Base-by-base conservation (phyloP, 2,113 vertebrate species). In the Ramphastos sulfuratus region DNA sequence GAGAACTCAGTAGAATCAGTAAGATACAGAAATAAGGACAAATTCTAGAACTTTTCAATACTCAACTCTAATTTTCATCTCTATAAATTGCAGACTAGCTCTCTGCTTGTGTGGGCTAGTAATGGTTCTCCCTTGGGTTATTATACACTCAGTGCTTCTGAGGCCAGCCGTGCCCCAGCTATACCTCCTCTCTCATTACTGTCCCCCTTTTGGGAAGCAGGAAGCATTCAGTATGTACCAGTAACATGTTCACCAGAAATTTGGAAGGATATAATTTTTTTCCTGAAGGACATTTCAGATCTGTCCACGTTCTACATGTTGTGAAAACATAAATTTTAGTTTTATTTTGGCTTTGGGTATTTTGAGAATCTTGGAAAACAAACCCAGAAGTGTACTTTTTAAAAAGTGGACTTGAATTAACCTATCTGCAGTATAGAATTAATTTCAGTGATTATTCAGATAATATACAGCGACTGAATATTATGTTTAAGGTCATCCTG, bases 401-500 rank as follows among this genome's bases (percentile, higher is more conserved):
- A 46, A 24, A 74, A 74, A 44, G n/a, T 4, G 2, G 25, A 70
- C 16, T 73, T 82, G 37, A 80, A 63, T 39, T 31, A 75, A 66
- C 4, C 1, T 39, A 39, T 52, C 37, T 27, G 30, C 24, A 59
- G 21, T 2, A 33, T 1, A 70, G 79, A 90, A 81, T 50, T 44
- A 35, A 67, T 39, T 88, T 30, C 55, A 27, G 48, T 17, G 37
- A 55, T 78, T 72, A 52, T 14, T 90, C 39, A 9, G 50, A 52
- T 52, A 52, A 52, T 52, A 52, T 24, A 52, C 50, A 52, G 50
- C 25, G 50, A 52, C 25, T 54, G 37, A 75, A 14, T 69, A 90
- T 31, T 31, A 12, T 20, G 13, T 64, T 89, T 91, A 74, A 96
- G 77, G 72, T 89, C 75, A 88, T 71, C n/a, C 19, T 63, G 17